A percentile compares a stretch with the other conserved stretches of the same genome.
Conservation (phyloP, 2,888 invertebrate species). For the Rhorus exstirpatorius region DNA sequence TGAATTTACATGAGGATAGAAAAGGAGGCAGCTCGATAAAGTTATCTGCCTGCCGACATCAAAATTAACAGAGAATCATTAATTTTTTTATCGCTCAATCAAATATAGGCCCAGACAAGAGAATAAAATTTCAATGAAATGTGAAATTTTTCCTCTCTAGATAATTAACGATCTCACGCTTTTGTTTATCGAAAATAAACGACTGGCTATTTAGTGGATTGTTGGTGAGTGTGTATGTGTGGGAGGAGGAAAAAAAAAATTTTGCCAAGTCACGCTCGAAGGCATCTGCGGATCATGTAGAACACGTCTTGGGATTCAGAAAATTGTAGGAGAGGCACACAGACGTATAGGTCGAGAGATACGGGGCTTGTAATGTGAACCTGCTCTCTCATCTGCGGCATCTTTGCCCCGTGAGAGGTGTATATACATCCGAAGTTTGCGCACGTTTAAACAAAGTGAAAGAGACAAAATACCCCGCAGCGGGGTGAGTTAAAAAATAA, state of each 20-base stretch:
- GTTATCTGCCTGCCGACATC: no score
- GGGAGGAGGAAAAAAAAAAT: slow-evolving; percentile 21
- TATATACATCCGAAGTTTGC: slow-evolving; percentile 47
- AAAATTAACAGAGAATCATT: no score
- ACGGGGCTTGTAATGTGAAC: slow-evolving; percentile 50
- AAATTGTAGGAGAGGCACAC: slow-evolving; percentile 14
- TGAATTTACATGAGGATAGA: no score
- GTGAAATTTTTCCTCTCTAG: not conserved
- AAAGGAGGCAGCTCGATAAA: no score
- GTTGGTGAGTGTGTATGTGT: not conserved
- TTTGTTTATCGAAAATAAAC: slow-evolving; percentile 45
- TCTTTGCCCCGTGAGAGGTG: slow-evolving; percentile 33
- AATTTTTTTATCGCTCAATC: no score
- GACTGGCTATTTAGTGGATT: slow-evolving; percentile 24
- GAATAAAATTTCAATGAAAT: not conserved
- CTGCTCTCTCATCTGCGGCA: slow-evolving; percentile 53
- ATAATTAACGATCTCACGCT: slow-evolving; percentile 26
- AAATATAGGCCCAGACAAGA: not conserved
- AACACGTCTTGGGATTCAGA: not conserved
- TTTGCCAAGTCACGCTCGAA: slow-evolving; percentile 49
- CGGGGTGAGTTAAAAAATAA: slow-evolving; percentile 6
- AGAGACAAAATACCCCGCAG: not conserved
- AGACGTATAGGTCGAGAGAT: slow-evolving; percentile 27
- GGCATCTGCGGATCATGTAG: not conserved
- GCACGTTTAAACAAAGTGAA: slow-evolving; percentile 14